Evolutionary conservation across 2,888 invertebrate genomes (phyloP), one percentile per base, ranked within the genome.

Genomic region (Heliconius ismenius): DNA sequence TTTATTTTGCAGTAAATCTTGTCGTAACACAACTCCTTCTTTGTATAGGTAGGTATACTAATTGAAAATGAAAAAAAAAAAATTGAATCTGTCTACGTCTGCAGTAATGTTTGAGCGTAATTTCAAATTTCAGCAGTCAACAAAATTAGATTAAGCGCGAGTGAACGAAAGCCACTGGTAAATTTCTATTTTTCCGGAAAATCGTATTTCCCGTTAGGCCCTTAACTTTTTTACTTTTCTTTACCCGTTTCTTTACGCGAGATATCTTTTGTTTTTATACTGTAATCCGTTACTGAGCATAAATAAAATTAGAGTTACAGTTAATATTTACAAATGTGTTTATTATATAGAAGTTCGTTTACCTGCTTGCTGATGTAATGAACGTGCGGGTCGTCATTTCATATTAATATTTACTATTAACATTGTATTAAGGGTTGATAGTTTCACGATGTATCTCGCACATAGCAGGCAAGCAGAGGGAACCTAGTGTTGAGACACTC

Each of bases 61-160:
- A 11, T 58, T 10, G n/a, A 10, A n/a, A n/a, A 58, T 21, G 3
- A 1, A 21, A 65, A n/a, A 65, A 36, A 24, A 2, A n/a, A 36
- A 2, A n/a, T n/a, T n/a, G n/a, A n/a, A n/a, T n/a, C 1, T 24
- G n/a, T 36, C n/a, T 65, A 32, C 11, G 32, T 21, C 36, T 1
- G n/a, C 1, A 62, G 39, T 11, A 24, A 39, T 43, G 43, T 39
- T 43, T 24, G 15, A 67, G 9, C 24, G 24, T 24, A 39, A 67
- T 67, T 67, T 67, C 24, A 67, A 67, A 67, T 67, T 67, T 43
- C 24, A 67, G 67, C 15, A 67, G 67, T 67, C 24, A 67, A 67
- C 39, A 43, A 67, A 67, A 67, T 67, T 67, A 39, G 39, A 67
- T 67, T 67, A 67, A 67, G 39, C 39, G 24, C 39, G 15, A 67